These are phyloP conservation scores for Tryphoninae sp. DNA, from an alignment of 2,888 invertebrate species.

Conservation along the genomic window DNA sequence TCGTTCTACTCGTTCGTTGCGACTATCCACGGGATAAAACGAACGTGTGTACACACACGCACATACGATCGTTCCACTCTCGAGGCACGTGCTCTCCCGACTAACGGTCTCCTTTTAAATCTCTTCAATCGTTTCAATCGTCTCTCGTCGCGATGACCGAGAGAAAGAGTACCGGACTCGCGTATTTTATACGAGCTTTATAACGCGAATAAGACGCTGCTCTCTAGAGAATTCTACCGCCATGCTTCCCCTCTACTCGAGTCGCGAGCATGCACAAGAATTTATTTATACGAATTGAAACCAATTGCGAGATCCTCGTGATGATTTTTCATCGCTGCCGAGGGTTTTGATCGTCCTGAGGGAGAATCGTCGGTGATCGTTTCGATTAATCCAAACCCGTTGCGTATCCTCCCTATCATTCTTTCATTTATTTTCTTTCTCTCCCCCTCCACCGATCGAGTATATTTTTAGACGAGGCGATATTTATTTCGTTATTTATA, in stretches of 20 bases:
- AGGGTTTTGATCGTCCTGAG: not conserved
- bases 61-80: constrained; percentile 14
- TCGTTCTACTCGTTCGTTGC: constrained; percentile 19
- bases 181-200: not conserved
- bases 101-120: constrained; percentile 57
- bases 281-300: constrained; percentile 54
- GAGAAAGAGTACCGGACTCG: constrained; percentile 11
- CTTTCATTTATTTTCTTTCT: too few relatives aligned
- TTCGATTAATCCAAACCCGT: too few relatives aligned
- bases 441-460: too few relatives aligned
- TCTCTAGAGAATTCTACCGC: too few relatives aligned
- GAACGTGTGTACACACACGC: constrained; percentile 17
- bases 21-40: constrained; percentile 30
- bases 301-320: constrained; percentile 30
- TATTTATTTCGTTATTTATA: too few relatives aligned
- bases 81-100: constrained; percentile 42
- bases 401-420: too few relatives aligned
- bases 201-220: too few relatives aligned
- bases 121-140: constrained; percentile 59
- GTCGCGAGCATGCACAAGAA: constrained; percentile 17
- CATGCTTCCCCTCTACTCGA: too few relatives aligned
- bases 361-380: too few relatives aligned
- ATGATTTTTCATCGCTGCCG: not conserved
- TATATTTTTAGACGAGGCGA: too few relatives aligned
- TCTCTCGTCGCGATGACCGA: constrained; percentile 25